phyloP scores from a whole-genome alignment of 2,113 vertebrate species.

The Ardeotis arabs region DNA sequence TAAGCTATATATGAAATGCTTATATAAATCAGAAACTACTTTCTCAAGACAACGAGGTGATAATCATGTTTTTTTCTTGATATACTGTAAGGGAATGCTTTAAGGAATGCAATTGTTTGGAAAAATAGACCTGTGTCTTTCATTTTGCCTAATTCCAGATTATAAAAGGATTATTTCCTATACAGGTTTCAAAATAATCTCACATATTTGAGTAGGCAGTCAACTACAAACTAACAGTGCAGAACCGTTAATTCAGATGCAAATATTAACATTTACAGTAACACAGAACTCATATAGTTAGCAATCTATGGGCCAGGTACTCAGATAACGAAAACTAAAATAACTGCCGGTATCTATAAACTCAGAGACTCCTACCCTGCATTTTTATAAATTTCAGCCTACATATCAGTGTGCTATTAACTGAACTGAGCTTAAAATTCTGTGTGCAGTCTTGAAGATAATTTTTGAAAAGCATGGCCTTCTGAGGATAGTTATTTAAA shows the following conservation, averaged over 20 bases:
- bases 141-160: neutral
- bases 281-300: neutral
- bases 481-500: constrained; percentile 51
- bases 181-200: neutral
- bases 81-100: neutral
- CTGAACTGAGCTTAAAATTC: constrained; percentile 33
- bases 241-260: neutral
- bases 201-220: neutral
- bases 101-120: neutral
- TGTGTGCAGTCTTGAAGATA: constrained; percentile 34
- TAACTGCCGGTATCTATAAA: neutral
- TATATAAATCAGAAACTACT: neutral
- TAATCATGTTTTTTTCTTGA: neutral
- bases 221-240: neutral
- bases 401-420: neutral
- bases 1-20: neutral
- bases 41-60: neutral
- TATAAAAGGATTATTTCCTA: neutral
- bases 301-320: neutral
- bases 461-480: constrained; percentile 43
- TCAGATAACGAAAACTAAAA: constrained; percentile 6
- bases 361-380: neutral
- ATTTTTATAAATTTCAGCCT: neutral
- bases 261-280: neutral
- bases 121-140: neutral